These are phyloP conservation scores for Otus scops DNA, from an alignment of 2,797 vertebrate species.

Conservation along the genomic window DNA sequence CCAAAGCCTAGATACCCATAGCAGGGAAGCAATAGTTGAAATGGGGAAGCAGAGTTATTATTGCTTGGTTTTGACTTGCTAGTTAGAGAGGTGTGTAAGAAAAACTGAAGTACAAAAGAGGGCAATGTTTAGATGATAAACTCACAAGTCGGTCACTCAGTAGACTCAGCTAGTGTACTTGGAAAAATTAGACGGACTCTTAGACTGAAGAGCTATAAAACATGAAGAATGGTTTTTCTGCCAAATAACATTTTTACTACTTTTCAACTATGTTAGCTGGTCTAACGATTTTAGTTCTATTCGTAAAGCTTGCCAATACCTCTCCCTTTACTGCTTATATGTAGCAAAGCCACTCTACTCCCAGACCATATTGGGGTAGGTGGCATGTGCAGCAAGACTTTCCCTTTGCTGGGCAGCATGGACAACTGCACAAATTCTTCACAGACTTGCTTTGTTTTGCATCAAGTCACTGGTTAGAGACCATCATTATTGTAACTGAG, in stretches of 20 bases:
- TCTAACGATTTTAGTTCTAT: neutral
- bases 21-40: neutral
- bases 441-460: neutral
- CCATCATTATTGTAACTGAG: neutral
- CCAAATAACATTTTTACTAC: neutral
- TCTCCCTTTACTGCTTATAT: neutral
- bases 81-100: neutral
- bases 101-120: neutral
- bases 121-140: neutral
- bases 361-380: rapidly evolving
- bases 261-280: neutral
- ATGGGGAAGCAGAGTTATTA: neutral
- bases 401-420: neutral
- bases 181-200: neutral
- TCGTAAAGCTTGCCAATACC: neutral
- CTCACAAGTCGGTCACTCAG: neutral
- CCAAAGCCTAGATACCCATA: neutral
- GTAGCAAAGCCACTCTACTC: neutral
- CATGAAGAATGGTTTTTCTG: neutral
- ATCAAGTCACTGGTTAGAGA: neutral
- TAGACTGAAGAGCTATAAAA: neutral
- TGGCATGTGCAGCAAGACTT: neutral
- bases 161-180: neutral
- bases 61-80: neutral
- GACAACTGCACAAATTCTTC: neutral